Evolutionary conservation across 1,140 invertebrate genomes (phyloP), one percentile per base, ranked within the genome.

Genomic region (Zaprionus inermis): DNA sequence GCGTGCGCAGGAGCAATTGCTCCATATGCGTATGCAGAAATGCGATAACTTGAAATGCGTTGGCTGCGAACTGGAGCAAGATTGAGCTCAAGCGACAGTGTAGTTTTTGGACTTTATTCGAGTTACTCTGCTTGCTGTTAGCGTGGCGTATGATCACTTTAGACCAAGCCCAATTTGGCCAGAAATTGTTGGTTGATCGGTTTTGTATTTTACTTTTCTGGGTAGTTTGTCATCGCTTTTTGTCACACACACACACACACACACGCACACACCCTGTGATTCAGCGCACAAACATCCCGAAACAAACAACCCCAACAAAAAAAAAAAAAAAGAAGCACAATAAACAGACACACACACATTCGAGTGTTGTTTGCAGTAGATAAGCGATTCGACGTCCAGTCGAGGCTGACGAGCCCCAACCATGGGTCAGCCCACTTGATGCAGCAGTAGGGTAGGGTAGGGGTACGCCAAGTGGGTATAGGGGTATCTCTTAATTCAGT

Each of bases 281-380:
- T 81, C 81, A 54, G 59, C 49, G 12, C 18, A 59, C 73, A 81
- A 81, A 81, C 79, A 77, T 81, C 79, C 79, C 79, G 78, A 58
- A 18, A 34, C 22, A 65, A 20, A 63, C 59, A 38, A 41, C 56
- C 57, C 57, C 38, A 20, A 34, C 14, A 61, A 0, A 30, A 57
- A 10, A 32, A 32, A 32, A 38, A 57, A 12, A 18, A 7, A 18
- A 61, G 1, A 30, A 57, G 18, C 16, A 18, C 32, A 36, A 56
- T 18, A 16, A 2, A 6, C 28, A 28, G n/a, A 1, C 2, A 6
- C 2, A 32, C 30, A 32, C 22, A 28, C 38, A 30, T 36, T 56
- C 16, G 44, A 44, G 52, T 74, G 65, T 75, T 44, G n/a, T 44
- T 78, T 70, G 55, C 22, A 22, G 38, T 41, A 70, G 80, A 79